Evolutionary conservation across 2,888 invertebrate species (phyloP), one percentile per base, ranked within the genome.

Genomic region (Xestia ashworthii): DNA sequence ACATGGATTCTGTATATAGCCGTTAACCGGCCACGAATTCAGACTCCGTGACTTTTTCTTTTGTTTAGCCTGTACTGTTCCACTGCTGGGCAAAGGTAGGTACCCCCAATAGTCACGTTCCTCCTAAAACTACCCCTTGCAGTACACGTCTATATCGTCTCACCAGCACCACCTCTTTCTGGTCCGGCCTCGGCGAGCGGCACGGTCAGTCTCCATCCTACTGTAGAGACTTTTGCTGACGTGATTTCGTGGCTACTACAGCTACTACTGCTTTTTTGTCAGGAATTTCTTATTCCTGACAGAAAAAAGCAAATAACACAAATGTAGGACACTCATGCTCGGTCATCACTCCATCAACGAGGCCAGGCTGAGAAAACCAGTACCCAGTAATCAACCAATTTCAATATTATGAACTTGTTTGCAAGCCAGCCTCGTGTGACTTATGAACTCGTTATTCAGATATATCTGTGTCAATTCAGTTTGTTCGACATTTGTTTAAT

Each of bases 391-490:
- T 68, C 55, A 46, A 86, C 60, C 82, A 16, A 71, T 73, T 83
- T 65, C 32, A 60, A 71, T 86, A 67, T 55, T 86, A 67, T 55
- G n/a, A 73, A 55, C 53, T 71, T 60, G 67, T 71, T 83, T 78
- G 50, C 82, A 68, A 86, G 32, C 60, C 74, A 74, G 74, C 60
- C 78, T 74, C 55, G n/a, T 53, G 46, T 55, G 71, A 86, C 67
- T 81, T 80, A 67, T 67, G 81, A 77, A 75, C 77, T 71, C 68
- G 38, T 78, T 85, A 75, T 84, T 84, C 55, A 77, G 62, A 72
- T 81, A 72, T 81, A 87, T 74, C 81, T 84, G 68, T 85, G 87
- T 85, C 85, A 87, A 81, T 85, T 87, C 81, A 69, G 76, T 84
- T 80, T 71, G 62, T 60, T 75, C 71, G 48, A 64, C 75, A 71